These are phyloP conservation scores for Myanophis thanlyinensis DNA, from an alignment of 2,113 vertebrate species.

Conservation along the genomic window DNA sequence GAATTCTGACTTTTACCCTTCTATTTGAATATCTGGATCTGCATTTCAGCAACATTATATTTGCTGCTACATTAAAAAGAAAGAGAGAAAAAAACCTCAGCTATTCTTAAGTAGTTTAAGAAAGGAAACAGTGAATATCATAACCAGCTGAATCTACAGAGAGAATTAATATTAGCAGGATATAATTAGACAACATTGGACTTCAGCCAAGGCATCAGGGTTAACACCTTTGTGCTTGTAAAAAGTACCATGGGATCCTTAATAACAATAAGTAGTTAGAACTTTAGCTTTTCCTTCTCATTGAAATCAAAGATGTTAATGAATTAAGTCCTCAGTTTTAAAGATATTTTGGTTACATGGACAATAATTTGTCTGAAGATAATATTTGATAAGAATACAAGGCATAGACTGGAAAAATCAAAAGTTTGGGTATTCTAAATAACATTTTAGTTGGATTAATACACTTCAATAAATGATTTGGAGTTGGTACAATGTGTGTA, in stretches of 20 bases:
- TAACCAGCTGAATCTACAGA: constrained; percentile 34
- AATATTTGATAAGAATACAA: background rate
- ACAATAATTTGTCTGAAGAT: background rate
- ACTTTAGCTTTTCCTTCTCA: background rate
- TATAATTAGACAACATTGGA: constrained; percentile 23
- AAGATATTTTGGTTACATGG: background rate
- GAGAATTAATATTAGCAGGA: constrained; percentile 24
- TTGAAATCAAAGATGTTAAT: constrained; percentile 8
- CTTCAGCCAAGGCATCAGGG: constrained; percentile 31
- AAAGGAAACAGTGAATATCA: constrained; percentile 31
- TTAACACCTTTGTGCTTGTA: constrained; percentile 5
- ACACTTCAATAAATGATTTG: background rate
- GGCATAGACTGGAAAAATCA: background rate
- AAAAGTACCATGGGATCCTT: constrained; percentile 23
- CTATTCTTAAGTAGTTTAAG: constrained; percentile 14
- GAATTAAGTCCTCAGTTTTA: background rate
- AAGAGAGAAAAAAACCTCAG: background rate
- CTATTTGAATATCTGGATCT: background rate
- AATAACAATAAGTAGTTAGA: constrained; percentile 7
- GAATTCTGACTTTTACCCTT: background rate
- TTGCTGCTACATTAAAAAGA: background rate
- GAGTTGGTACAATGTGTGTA: background rate
- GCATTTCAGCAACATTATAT: background rate
- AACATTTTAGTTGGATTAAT: background rate
- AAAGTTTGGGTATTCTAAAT: background rate